Percentiles rank a stretch among this genome's conserved stretches.
phyloP scores from a whole-genome alignment of 1,140 invertebrate species.

The Phymastichus coffea region DNA sequence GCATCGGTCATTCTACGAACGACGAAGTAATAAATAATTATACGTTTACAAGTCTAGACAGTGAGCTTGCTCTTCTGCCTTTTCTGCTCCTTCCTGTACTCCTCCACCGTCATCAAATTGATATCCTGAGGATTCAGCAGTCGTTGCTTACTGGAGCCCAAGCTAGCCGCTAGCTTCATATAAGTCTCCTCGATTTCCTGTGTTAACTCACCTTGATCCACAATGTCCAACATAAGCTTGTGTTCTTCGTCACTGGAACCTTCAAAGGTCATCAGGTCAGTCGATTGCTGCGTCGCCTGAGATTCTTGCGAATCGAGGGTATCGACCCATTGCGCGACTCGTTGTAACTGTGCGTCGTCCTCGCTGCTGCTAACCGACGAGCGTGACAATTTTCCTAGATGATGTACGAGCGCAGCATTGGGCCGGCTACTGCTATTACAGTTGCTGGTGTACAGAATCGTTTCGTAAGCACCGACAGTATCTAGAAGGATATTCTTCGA shows the following conservation, averaged over 20 bases:
- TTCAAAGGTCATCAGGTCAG: conserved; percentile 50
- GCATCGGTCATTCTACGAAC: too few relatives aligned
- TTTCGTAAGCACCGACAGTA: conserved; percentile 68
- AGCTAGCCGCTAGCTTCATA: conserved; percentile 50
- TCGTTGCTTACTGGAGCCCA: conserved; percentile 38
- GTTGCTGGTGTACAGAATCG: conserved; percentile 64
- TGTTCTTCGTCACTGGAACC: conserved; percentile 34
- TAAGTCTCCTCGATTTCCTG: conserved; percentile 55
- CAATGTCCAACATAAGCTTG: conserved; percentile 10
- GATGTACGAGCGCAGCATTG: conserved; percentile 52
- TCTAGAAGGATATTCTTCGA: conserved; percentile 78
- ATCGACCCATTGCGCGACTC: conserved; percentile 65
- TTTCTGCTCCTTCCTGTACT: conserved; percentile 51
- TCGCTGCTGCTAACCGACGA: conserved; percentile 46
- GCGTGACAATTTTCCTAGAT: conserved; percentile 31
- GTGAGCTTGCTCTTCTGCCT: too few relatives aligned
- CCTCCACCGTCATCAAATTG: conserved; percentile 45
- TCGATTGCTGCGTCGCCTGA: not conserved
- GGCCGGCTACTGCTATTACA: conserved; percentile 35
- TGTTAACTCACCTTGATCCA: conserved; percentile 47
- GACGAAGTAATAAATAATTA: too few relatives aligned
- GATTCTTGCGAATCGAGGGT: not conserved
- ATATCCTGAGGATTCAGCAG: conserved; percentile 23
- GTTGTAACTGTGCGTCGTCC: conserved; percentile 49
- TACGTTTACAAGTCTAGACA: too few relatives aligned